phyloP scores from a whole-genome alignment of 1,140 invertebrate genomes.

The Oncopeltus fasciatus region DNA sequence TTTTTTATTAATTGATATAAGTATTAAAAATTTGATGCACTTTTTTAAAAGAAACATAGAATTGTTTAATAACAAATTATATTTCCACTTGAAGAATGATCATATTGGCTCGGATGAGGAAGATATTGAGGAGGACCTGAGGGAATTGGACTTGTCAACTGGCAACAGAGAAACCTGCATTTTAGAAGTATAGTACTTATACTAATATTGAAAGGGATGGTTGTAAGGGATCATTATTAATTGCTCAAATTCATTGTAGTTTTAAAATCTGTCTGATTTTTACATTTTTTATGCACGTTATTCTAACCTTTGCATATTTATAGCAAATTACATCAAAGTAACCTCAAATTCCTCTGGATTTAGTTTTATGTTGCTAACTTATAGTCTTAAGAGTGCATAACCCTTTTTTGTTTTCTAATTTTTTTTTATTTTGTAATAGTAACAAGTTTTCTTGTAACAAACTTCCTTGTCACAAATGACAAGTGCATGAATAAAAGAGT shows the following conservation, averaged over 20 bases:
- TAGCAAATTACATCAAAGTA: not conserved
- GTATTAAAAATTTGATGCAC: too few species aligned
- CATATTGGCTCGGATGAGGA: slow-evolving; percentile 42
- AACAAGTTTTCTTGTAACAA: too few species aligned
- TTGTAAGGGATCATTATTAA: not conserved
- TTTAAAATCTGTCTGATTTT: slow-evolving; percentile 12
- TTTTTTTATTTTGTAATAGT: too few species aligned
- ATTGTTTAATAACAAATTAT: not conserved
- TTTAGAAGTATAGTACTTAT: slow-evolving; percentile 42
- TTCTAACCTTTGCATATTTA: slow-evolving; percentile 11
- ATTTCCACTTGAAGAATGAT: slow-evolving; percentile 9
- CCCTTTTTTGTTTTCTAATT: too few species aligned
- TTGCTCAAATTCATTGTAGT: not conserved
- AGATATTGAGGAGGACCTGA: slow-evolving; percentile 55
- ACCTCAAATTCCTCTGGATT: not conserved
- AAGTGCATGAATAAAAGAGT: too few species aligned
- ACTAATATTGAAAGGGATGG: not conserved
- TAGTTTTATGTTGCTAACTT: not conserved
- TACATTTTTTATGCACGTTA: slow-evolving; percentile 9
- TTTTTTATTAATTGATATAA: too few species aligned
- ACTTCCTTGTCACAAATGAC: too few species aligned
- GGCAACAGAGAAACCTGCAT: slow-evolving; percentile 74
- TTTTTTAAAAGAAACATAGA: too few species aligned
- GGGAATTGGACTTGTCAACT: slow-evolving; percentile 56
- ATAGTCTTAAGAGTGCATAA: too few species aligned